Evolutionary conservation across 2,797 vertebrate species (phyloP).

Genomic region (Acridotheres tristis): DNA sequence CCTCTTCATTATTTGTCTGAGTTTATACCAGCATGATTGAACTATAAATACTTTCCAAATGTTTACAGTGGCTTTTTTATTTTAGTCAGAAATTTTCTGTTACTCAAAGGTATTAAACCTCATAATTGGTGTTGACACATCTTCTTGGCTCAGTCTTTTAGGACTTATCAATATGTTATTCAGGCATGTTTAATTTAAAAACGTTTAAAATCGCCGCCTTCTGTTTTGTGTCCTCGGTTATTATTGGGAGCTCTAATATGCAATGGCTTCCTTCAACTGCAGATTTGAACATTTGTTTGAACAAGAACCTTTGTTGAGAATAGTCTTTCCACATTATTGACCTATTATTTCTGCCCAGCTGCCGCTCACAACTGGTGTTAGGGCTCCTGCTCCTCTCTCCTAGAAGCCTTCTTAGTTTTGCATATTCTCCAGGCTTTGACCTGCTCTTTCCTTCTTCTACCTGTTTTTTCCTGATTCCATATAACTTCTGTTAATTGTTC

Average conservation of each 20-base stretch:
- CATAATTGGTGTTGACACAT: neutral
- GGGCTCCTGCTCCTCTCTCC: neutral
- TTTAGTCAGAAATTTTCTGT: neutral
- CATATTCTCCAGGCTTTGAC: neutral
- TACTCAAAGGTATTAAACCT: neutral
- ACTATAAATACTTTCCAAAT: neutral
- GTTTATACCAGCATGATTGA: neutral
- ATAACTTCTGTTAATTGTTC: neutral
- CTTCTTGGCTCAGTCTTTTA: neutral
- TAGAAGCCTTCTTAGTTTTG: neutral
- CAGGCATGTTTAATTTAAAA: neutral
- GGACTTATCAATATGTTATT: neutral
- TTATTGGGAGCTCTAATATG: neutral
- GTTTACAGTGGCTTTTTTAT: fast-evolving
- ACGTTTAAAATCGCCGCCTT: neutral
- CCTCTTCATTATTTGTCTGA: neutral
- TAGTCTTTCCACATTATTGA: neutral
- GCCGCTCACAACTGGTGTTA: neutral
- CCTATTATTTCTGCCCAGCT: neutral
- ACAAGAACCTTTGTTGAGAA: neutral
- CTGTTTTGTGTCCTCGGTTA: neutral
- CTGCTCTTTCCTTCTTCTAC: neutral
- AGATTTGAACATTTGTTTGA: no score
- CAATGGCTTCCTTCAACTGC: neutral
- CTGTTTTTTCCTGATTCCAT: neutral